These are phyloP conservation scores for Amphilophus citrinellus DNA, from an alignment of 2,113 vertebrate species.

Conservation along the genomic window DNA sequence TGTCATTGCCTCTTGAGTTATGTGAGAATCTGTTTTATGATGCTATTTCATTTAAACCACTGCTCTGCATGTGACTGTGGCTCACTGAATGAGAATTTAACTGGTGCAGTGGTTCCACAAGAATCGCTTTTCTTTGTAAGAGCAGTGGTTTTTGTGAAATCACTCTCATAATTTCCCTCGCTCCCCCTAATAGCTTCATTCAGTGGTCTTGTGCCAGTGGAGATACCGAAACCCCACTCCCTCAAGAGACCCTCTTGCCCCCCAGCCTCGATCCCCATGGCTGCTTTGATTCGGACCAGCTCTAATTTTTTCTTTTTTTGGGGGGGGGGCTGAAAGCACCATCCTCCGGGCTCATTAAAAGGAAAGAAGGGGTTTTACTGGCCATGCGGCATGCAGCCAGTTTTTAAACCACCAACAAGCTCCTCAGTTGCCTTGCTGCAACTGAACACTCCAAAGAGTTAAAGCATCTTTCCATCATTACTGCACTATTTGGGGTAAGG, in stretches of 20 bases:
- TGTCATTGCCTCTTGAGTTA: constrained; percentile 67
- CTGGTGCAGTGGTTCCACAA: constrained; percentile 31
- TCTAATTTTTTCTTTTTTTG: constrained; percentile 23
- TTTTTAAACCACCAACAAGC: constrained; percentile 65
- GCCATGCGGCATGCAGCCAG: constrained; percentile 64
- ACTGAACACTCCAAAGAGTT: constrained; percentile 38
- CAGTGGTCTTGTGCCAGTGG: constrained; percentile 53
- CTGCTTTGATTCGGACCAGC: constrained; percentile 73
- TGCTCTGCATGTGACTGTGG: constrained; percentile 36
- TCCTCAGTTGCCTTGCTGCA: constrained; percentile 30
- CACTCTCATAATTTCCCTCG: constrained; percentile 34
- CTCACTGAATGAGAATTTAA: constrained; percentile 40
- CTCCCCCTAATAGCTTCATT: constrained; percentile 36
- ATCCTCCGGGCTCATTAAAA: constrained; percentile 72
- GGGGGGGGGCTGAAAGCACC: constrained; percentile 47
- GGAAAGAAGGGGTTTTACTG: constrained; percentile 70
- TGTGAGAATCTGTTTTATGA: constrained; percentile 75
- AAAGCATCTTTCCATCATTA: constrained; percentile 59
- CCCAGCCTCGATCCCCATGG: constrained; percentile 37
- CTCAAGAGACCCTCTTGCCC: constrained; percentile 52
- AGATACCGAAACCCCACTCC: constrained; percentile 50
- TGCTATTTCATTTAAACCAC: constrained; percentile 51
- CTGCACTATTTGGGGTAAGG: constrained; percentile 8
- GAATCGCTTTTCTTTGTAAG: constrained; percentile 26
- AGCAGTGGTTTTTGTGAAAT: constrained; percentile 34